These are phyloP conservation scores for Graptemys geographica DNA, from an alignment of 2,797 vertebrate genomes.

Conservation along the genomic window DNA sequence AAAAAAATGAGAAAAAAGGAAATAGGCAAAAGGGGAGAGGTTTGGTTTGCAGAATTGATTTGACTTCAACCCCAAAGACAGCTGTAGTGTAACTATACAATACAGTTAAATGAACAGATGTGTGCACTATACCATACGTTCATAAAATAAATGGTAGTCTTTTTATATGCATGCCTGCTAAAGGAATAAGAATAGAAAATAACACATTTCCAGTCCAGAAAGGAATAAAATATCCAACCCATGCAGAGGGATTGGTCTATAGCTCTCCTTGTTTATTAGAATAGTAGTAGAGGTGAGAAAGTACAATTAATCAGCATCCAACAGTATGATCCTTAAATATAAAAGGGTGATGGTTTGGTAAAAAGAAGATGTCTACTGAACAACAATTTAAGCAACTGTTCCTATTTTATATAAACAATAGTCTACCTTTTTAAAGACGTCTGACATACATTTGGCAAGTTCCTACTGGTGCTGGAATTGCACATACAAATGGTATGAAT, in stretches of 20 bases:
- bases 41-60: slow-evolving; percentile 10
- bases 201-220: slow-evolving; percentile 3
- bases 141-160: slow-evolving; percentile 44
- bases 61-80: slow-evolving; percentile 25
- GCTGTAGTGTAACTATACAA: slow-evolving; percentile 21
- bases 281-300: slow-evolving; percentile 47
- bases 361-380: background rate
- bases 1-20: background rate
- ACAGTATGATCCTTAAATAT: background rate
- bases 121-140: background rate
- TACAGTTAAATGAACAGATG: slow-evolving; percentile 64
- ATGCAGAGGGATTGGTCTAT: background rate
- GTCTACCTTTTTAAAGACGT: background rate
- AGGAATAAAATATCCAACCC: slow-evolving; percentile 16
- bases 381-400: background rate
- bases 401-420: slow-evolving; percentile 14
- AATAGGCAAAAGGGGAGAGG: background rate
- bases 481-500: slow-evolving; percentile 34
- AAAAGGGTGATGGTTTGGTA: background rate
- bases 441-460: background rate
- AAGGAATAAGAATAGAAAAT: slow-evolving; percentile 58
- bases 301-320: slow-evolving; percentile 21
- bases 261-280: slow-evolving; percentile 10
- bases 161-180: slow-evolving; percentile 56
- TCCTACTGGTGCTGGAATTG: background rate